Percentiles rank a stretch among this genome's conserved stretches.
phyloP scores from a whole-genome alignment of 2,113 vertebrate species.

The Ploceus nigricollis region DNA sequence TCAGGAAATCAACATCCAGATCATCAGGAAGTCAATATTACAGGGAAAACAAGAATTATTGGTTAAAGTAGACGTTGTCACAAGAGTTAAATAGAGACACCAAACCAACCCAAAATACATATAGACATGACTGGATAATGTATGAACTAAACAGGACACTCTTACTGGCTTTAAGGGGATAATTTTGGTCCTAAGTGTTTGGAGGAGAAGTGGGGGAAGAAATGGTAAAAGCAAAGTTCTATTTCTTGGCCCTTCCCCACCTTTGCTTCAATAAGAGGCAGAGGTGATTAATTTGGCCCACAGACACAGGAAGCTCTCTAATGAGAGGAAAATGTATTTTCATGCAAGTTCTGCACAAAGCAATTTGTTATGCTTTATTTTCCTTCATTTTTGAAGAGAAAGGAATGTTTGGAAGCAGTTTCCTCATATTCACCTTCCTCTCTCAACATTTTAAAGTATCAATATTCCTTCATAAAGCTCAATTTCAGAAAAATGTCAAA shows the following conservation, averaged over 20 bases:
- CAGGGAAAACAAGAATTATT: not conserved
- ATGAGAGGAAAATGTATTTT: not conserved
- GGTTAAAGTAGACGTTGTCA: rapidly evolving
- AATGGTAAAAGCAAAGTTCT: not conserved
- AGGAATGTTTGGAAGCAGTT: not conserved
- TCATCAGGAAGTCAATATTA: not conserved
- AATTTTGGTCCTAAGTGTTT: not conserved
- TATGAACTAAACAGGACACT: not conserved
- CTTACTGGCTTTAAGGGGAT: not conserved
- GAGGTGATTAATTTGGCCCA: not conserved
- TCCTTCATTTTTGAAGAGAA: not conserved
- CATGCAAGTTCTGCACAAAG: not conserved
- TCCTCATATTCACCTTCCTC: not conserved
- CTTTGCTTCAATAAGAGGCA: not conserved
- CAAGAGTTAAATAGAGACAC: not conserved
- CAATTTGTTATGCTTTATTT: not conserved
- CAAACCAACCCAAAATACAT: not conserved
- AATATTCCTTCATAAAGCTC: not conserved
- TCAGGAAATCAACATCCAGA: not conserved
- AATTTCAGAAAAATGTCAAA: not conserved
- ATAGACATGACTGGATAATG: not conserved
- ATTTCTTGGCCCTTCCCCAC: not conserved
- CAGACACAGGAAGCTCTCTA: not conserved
- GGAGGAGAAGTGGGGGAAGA: not conserved
- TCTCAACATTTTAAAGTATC: not conserved